phyloP scores from a whole-genome alignment of 2,797 vertebrate species.

The Rallus crepitans region DNA sequence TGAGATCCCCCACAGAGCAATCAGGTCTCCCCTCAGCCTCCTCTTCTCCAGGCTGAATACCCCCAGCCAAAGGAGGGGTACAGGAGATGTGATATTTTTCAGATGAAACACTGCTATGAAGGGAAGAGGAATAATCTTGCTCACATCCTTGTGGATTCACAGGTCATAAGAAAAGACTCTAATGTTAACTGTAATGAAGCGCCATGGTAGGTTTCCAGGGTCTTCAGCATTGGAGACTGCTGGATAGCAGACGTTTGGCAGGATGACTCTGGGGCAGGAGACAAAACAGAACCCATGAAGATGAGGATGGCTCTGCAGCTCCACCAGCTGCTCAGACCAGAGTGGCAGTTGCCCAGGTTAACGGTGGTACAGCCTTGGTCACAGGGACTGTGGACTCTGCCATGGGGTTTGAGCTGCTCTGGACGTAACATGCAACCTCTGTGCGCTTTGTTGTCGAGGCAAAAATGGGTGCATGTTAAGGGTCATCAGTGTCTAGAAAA shows the following conservation, averaged over 20 bases:
- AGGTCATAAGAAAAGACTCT: neutral
- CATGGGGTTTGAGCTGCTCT: neutral
- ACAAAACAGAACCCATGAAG: neutral
- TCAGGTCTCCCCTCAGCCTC: neutral
- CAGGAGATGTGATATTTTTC: neutral
- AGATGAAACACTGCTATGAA: neutral
- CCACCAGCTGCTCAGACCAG: neutral
- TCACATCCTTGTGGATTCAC: neutral
- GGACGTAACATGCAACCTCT: neutral
- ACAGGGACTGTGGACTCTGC: neutral
- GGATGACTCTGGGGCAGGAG: neutral
- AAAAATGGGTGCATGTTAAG: neutral
- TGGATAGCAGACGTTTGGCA: neutral
- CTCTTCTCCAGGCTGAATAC: neutral
- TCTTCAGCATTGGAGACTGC: neutral
- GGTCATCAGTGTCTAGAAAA: neutral
- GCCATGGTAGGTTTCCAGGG: neutral
- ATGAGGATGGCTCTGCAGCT: neutral
- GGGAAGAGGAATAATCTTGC: neutral
- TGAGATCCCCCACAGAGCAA: no score
- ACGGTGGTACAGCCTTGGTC: neutral
- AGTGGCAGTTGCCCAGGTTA: neutral
- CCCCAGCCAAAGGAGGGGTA: neutral
- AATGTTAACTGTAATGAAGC: neutral
- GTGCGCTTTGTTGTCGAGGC: neutral